Conservation (phyloP, 1,140 invertebrate genomes). For the Spodoptera frugiperda region DNA sequence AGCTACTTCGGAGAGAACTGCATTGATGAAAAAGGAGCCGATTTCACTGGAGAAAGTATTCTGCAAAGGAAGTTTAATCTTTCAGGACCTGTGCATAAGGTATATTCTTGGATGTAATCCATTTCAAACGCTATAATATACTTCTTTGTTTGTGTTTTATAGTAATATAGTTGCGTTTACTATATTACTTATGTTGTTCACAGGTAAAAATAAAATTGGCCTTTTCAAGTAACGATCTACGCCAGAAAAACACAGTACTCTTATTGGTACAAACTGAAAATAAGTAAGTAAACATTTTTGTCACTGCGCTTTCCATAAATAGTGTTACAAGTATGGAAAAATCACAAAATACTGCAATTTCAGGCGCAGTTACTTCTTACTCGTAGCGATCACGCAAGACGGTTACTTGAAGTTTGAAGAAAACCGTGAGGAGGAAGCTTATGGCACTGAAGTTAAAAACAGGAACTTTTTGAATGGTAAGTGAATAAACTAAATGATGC, state of each 20-base stretch:
- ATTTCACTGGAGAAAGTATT: slow-evolving; percentile 94
- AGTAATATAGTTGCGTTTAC: no score
- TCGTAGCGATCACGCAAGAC: slow-evolving; percentile 92
- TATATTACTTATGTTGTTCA: background rate
- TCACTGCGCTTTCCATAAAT: background rate
- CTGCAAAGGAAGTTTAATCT: slow-evolving; percentile 92
- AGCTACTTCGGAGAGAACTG: slow-evolving; percentile 94
- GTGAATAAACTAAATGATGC: slow-evolving; percentile 1
- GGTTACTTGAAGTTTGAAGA: slow-evolving; percentile 94
- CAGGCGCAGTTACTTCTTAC: slow-evolving; percentile 93
- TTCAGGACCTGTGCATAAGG: slow-evolving; percentile 88
- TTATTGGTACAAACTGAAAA: slow-evolving; percentile 93
- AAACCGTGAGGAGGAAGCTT: slow-evolving; percentile 91
- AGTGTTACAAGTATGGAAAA: background rate
- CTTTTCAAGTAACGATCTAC: slow-evolving; percentile 92
- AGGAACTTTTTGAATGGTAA: slow-evolving; percentile 92
- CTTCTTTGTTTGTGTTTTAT: no score
- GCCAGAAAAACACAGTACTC: slow-evolving; percentile 91
- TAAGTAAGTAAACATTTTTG: slow-evolving; percentile 86
- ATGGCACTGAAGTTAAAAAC: slow-evolving; percentile 90
- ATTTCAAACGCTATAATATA: background rate
- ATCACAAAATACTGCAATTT: slow-evolving; percentile 60
- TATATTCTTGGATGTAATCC: slow-evolving; percentile 44
- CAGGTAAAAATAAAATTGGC: slow-evolving; percentile 93
- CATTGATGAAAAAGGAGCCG: slow-evolving; percentile 93